These are phyloP conservation scores for Catalaphyllia jardinei DNA, from an alignment of 64 coral and sea anemone genomes.

Conservation along the genomic window DNA sequence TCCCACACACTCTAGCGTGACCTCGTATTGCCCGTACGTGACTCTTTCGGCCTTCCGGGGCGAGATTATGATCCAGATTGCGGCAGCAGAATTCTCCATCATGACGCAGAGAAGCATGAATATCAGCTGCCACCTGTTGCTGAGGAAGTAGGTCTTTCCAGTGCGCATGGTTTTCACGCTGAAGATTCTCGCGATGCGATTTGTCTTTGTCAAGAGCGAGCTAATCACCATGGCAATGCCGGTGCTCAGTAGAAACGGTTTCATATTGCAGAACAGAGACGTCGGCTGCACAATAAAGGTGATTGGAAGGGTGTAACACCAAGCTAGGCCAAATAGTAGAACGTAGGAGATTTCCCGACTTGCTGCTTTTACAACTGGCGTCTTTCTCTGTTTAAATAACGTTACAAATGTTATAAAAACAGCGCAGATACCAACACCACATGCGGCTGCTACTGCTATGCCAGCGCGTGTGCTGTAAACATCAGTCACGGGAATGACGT, in stretches of 20 bases:
- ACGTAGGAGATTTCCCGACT: slow-evolving; percentile 61
- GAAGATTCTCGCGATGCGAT: slow-evolving; percentile 77
- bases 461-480: slow-evolving; percentile 38
- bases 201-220: slow-evolving; percentile 68
- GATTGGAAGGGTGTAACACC: slow-evolving; percentile 21
- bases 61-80: slow-evolving; percentile 19
- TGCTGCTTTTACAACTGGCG: slow-evolving; percentile 60
- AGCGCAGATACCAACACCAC: slow-evolving; percentile 39
- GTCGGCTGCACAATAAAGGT: slow-evolving; percentile 32
- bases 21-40: slow-evolving; percentile 1
- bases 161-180: slow-evolving; percentile 59
- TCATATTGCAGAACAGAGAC: slow-evolving; percentile 26
- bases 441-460: slow-evolving; percentile 32
- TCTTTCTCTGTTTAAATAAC: slow-evolving; percentile 41
- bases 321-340: slow-evolving; percentile 47
- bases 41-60: slow-evolving; percentile 7
- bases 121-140: slow-evolving; percentile 62
- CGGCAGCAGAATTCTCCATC: slow-evolving; percentile 9
- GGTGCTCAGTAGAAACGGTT: slow-evolving; percentile 34
- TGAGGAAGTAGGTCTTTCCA: slow-evolving; percentile 44
- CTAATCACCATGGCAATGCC: slow-evolving; percentile 64
- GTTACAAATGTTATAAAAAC: slow-evolving; percentile 51
- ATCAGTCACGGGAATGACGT: slow-evolving; percentile 33
- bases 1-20: slow-evolving; percentile 22
- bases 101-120: slow-evolving; percentile 42